Evolutionary conservation across 2,113 vertebrate genomes (phyloP).

Genomic region (Sinocyclocheilus rhinocerous): DNA sequence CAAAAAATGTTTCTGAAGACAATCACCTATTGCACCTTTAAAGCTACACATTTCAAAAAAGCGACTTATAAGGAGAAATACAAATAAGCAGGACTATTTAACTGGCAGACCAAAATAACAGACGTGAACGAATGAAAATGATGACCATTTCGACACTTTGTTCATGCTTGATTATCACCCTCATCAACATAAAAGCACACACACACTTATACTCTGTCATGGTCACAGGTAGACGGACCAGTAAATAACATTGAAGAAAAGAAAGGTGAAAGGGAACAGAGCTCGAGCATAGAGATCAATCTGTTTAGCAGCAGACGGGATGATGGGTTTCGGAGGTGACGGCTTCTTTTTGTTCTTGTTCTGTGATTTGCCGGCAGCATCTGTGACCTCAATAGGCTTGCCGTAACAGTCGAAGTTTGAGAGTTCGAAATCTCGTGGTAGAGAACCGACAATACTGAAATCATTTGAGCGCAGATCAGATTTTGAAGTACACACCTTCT

Average conservation of each 20-base stretch:
- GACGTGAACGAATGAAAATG: background rate
- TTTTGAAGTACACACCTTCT: conserved; percentile 98
- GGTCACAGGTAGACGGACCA: conserved; percentile 98
- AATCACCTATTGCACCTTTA: too few species aligned
- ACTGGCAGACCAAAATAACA: conserved; percentile 1
- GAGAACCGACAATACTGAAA: conserved; percentile 98
- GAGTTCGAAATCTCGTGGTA: conserved; percentile 97
- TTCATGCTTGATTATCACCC: conserved; percentile 46
- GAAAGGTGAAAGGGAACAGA: conserved; percentile 95
- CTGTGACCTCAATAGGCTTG: conserved; percentile 90
- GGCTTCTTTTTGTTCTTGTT: conserved; percentile 92
- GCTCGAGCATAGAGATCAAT: conserved; percentile 94
- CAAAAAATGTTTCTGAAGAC: too few species aligned
- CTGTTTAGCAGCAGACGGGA: conserved; percentile 93
- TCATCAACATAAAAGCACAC: conserved; percentile 17
- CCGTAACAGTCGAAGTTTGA: conserved; percentile 99
- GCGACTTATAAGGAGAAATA: conserved; percentile 1
- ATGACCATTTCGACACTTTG: conserved; percentile 5
- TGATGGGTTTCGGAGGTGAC: conserved; percentile 92
- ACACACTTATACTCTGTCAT: conserved; percentile 12
- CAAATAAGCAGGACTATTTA: conserved; percentile 24
- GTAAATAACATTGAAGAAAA: conserved; percentile 99
- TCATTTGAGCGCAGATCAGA: conserved; percentile 97
- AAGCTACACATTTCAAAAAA: conserved; percentile 20
- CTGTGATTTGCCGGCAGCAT: conserved; percentile 83